Evolutionary conservation across 1,140 invertebrate genomes (phyloP).

Genomic region (Drosophila navojoa): DNA sequence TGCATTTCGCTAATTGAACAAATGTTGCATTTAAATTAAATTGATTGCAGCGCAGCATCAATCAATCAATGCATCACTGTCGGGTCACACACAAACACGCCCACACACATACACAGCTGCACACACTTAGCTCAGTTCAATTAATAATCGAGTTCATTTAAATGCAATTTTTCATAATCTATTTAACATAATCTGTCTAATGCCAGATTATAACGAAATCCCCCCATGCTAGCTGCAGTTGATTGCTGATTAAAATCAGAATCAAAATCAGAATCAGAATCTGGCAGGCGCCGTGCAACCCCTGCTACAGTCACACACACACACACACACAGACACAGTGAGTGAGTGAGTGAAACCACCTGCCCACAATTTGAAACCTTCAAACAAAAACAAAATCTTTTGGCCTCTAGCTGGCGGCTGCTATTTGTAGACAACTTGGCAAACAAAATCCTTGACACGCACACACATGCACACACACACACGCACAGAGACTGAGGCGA

Average conservation of each 20-base stretch:
- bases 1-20: slow-evolving; percentile 4
- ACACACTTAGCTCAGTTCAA: slow-evolving; percentile 2
- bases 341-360: slow-evolving; percentile 21
- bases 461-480: slow-evolving; percentile 22
- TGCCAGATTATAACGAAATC: slow-evolving; percentile 5
- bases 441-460: slow-evolving; percentile 63
- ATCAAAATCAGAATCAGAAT: not conserved
- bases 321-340: not conserved
- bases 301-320: not conserved
- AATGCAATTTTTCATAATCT: slow-evolving; percentile 69
- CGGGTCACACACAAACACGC: not conserved
- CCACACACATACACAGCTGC: slow-evolving; percentile 24
- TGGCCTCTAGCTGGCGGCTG: slow-evolving; percentile 34
- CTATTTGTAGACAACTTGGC: slow-evolving; percentile 59
- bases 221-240: not conserved
- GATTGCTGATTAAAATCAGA: slow-evolving; percentile 6
- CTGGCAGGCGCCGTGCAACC: not conserved
- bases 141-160: slow-evolving; percentile 35
- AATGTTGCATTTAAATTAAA: slow-evolving; percentile 58
- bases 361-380: slow-evolving; percentile 46
- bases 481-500: slow-evolving; percentile 19
- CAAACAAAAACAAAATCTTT: slow-evolving; percentile 28
- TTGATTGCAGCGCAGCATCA: slow-evolving; percentile 48
- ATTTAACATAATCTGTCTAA: slow-evolving; percentile 15
- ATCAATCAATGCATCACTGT: slow-evolving; percentile 32